These are phyloP conservation scores for Chrysocyon brachyurus DNA, from an alignment of 2,797 vertebrate species.

Conservation along the genomic window DNA sequence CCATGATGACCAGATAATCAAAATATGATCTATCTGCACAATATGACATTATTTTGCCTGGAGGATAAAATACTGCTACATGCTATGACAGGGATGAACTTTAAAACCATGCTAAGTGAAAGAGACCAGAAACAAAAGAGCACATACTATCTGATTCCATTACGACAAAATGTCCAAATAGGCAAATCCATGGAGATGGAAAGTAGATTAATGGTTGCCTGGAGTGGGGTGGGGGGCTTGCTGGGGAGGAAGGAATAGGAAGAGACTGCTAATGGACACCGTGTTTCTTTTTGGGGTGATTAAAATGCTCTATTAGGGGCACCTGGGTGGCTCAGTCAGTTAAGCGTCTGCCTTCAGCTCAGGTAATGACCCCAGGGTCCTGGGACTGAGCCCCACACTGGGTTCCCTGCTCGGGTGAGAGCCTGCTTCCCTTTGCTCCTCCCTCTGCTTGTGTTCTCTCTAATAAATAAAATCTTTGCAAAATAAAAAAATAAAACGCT, in stretches of 20 bases:
- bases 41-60: not conserved
- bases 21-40: not conserved
- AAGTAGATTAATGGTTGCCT: not conserved
- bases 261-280: not conserved
- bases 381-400: no score
- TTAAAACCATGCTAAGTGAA: not conserved
- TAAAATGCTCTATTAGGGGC: not conserved
- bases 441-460: no score
- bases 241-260: not conserved
- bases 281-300: not conserved
- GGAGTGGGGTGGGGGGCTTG: no score
- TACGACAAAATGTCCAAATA: slow-evolving; percentile 22
- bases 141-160: not conserved
- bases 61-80: not conserved
- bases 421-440: no score
- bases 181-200: not conserved
- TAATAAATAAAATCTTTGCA: no score
- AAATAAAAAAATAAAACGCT: not conserved
- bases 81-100: not conserved
- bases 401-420: no score
- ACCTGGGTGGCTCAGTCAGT: no score
- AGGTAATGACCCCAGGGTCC: no score
- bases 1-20: not conserved
- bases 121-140: not conserved
- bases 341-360: no score